Base-by-base conservation (phyloP, 2,797 vertebrate species). In the Lutjanus argentimaculatus region DNA sequence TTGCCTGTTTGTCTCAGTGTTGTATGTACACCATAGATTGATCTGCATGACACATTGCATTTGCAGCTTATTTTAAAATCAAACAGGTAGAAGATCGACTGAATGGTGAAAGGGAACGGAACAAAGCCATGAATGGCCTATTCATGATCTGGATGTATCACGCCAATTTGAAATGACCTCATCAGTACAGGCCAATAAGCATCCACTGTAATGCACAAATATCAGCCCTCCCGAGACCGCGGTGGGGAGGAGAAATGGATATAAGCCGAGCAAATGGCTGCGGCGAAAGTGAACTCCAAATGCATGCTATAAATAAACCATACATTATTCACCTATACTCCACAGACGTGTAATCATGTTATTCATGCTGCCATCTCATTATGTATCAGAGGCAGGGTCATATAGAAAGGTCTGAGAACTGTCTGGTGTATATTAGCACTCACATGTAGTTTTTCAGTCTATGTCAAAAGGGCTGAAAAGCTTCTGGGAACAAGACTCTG, bases 21-120 rank as follows among this genome's bases (percentile, higher is more conserved):
- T 67, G 52, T 75, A 48, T 58, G 48, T 30, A 63, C 85, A 81
- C 72, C 57, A 30, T 58, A 72, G 70, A 77, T 71, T 46, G 45
- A 72, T 66, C 69, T 86, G 88, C 84, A 89, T 90, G 85, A 77
- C 16, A 66, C 55, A n/a, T 52, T 40, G 8, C 48, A 69, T 75
- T 66, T 89, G 42, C 43, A 49, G 58, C 76, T 83, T 21, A 86
- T 63, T 83, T 83, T 6, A 36, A 76, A 79, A 49, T 69, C 66
- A 83, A 48, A 67, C 30, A 53, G 56, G 63, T 42, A 17, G 43
- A 77, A 73, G 52, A 8, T 7, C 3, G 52, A 36, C 14, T n/a
- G 49, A 76, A 46, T 36, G 36, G 40, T 48, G 7, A 56, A 67
- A 42, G 48, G 49, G 17, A 72, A 69, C 40, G 51, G 15, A 67